A percentile compares a stretch with the other conserved stretches of the same genome.
These are phyloP conservation scores for Leuciscus idus DNA, from an alignment of 2,113 vertebrate species.

Conservation along the genomic window DNA sequence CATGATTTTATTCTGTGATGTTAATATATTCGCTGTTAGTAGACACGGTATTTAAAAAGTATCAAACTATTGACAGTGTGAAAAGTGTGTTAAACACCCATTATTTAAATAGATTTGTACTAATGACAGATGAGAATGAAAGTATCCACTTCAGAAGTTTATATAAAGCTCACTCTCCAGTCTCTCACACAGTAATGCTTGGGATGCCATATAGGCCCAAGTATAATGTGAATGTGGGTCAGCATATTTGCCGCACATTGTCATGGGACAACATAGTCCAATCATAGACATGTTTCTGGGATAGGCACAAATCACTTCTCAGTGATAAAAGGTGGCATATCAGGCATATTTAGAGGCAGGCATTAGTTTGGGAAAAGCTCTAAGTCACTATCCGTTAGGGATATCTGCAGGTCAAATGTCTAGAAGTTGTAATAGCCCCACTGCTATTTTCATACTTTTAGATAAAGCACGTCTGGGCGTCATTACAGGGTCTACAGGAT, in stretches of 20 bases:
- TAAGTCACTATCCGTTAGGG: background rate
- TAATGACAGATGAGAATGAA: background rate
- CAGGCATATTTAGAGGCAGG: background rate
- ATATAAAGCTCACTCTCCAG: background rate
- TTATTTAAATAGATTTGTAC: background rate
- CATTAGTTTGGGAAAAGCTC: background rate
- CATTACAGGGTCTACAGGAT: slow-evolving; percentile 2
- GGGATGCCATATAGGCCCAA: slow-evolving; percentile 9
- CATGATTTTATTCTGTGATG: too few species aligned
- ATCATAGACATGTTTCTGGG: background rate
- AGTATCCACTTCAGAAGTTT: background rate
- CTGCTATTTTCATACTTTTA: background rate
- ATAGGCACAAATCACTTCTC: background rate
- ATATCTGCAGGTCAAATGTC: background rate
- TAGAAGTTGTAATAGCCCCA: background rate
- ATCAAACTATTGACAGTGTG: background rate
- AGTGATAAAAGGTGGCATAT: background rate
- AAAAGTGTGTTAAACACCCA: background rate
- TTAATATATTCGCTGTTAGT: too few species aligned
- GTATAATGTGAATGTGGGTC: background rate
- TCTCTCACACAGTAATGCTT: background rate
- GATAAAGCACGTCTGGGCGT: background rate
- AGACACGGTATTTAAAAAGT: background rate
- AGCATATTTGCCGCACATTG: background rate
- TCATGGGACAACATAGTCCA: background rate